phyloP scores from a whole-genome alignment of 2,113 vertebrate species.

The Onychostoma macrolepis region DNA sequence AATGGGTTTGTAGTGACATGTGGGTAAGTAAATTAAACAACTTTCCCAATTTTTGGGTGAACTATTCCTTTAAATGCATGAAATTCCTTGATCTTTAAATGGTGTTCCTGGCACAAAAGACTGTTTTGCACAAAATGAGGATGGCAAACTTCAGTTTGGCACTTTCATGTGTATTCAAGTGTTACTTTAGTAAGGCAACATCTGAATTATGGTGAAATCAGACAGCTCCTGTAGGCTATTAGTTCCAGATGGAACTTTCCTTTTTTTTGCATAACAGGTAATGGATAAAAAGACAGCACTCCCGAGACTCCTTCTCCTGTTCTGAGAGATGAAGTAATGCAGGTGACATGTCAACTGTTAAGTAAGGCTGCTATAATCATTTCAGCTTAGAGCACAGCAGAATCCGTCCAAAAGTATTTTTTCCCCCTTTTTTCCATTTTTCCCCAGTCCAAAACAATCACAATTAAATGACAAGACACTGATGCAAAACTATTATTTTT shows the following conservation, averaged over 20 bases:
- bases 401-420: not conserved
- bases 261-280: slow-evolving; percentile 10
- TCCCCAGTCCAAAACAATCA: not conserved
- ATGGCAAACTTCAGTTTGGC: not conserved
- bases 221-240: slow-evolving; percentile 3
- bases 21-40: not conserved
- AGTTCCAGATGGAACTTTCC: not conserved
- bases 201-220: slow-evolving; percentile 30
- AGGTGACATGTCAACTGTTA: slow-evolving; percentile 3
- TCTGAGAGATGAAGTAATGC: slow-evolving; percentile 31
- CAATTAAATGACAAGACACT: not conserved
- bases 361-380: not conserved
- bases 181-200: not conserved
- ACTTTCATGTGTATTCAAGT: not conserved
- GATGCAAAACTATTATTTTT: not conserved
- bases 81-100: slow-evolving; percentile 17
- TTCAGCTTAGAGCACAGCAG: slow-evolving; percentile 21
- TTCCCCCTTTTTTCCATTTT: not conserved
- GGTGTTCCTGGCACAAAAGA: not conserved
- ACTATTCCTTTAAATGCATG: not conserved
- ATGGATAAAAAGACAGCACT: slow-evolving; percentile 2
- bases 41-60: not conserved
- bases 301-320: slow-evolving; percentile 24
- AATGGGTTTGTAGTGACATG: not conserved
- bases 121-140: not conserved